Evolutionary conservation across 2,888 invertebrate species (phyloP), one percentile per base, ranked within the genome.

Genomic region (Epinotia nisella): DNA sequence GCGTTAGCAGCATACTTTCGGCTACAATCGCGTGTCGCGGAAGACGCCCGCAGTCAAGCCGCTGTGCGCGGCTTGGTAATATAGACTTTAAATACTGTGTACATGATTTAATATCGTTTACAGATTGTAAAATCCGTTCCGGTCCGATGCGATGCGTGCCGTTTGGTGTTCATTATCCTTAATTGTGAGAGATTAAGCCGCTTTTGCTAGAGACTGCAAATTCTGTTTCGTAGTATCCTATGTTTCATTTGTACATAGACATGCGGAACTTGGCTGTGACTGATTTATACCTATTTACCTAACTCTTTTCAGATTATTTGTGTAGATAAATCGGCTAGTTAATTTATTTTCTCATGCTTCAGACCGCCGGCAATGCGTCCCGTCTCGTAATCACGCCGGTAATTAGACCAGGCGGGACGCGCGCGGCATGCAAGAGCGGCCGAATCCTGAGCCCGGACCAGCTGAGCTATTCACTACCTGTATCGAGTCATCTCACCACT

Each of bases 401-500:
- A 71, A 71, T 71, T 71, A 71, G 71, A 59, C 53, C 66, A 10
- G 10, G 17, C 29, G 71, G 59, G 24, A 66, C 65, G 71, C 65
- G 60, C 19, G 41, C 53, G 21, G 71, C 60, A 71, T 71, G 39
- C 58, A 10, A 49, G 65, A 65, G 9, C 53, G 21, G 1, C 39
- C 35, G 15, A 35, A 7, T 10, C 45, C 62, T 10, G n/a, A 17
- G 19, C 17, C 21, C 62, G 5, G 19, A 17, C 35, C 4, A 3
- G 29, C 1, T 17, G 5, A 9, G 1, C 11, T 21, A 5, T 9
- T 39, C 11, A 19, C 13, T 17, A 1, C 3, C 10, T 59, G 35
- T 39, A 15, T 21, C 21, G 10, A n/a, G 10, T 24, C n/a, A 49
- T n/a, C 49, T 49, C 13, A 13, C n/a, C n/a, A 49, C n/a, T n/a